Percentiles rank a stretch among this genome's conserved stretches.
phyloP scores from a whole-genome alignment of 2,113 vertebrate species.

The Andinoacara biseriatus region DNA sequence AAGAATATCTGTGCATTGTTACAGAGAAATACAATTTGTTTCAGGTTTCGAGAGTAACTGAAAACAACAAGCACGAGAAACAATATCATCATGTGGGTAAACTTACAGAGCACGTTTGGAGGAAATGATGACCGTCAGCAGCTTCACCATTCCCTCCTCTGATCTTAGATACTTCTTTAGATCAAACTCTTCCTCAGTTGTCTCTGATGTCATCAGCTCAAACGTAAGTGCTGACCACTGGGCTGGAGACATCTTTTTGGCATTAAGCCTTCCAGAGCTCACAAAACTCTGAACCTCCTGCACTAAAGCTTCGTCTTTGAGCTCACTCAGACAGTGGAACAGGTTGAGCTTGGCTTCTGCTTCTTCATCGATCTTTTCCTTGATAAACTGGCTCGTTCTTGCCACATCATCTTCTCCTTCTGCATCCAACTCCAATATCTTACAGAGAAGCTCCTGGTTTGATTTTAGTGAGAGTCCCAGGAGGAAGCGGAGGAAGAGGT shows the following conservation, averaged over 20 bases:
- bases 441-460: constrained; percentile 47
- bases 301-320: constrained; percentile 43
- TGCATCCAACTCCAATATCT: constrained; percentile 3
- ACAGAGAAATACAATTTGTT: not conserved
- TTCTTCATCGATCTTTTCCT: constrained; percentile 36
- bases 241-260: constrained; percentile 14
- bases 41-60: not conserved
- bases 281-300: constrained; percentile 35
- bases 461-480: constrained; percentile 40
- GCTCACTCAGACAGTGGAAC: constrained; percentile 48
- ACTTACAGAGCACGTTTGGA: constrained; percentile 47
- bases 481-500: constrained; percentile 51
- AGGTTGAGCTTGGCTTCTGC: constrained; percentile 42
- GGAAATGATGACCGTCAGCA: constrained; percentile 37
- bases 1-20: not conserved
- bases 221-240: constrained; percentile 53
- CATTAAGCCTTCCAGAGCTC: constrained; percentile 14
- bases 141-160: constrained; percentile 38
- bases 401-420: constrained; percentile 8
- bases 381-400: constrained; percentile 28
- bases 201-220: constrained; percentile 45
- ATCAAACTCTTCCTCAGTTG: constrained; percentile 35
- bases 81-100: not conserved
- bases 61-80: not conserved
- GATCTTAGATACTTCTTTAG: constrained; percentile 45